A percentile compares a stretch with the other conserved stretches of the same genome.
phyloP scores from a whole-genome alignment of 2,113 vertebrate species.

The Ceuthmochares aereus region DNA sequence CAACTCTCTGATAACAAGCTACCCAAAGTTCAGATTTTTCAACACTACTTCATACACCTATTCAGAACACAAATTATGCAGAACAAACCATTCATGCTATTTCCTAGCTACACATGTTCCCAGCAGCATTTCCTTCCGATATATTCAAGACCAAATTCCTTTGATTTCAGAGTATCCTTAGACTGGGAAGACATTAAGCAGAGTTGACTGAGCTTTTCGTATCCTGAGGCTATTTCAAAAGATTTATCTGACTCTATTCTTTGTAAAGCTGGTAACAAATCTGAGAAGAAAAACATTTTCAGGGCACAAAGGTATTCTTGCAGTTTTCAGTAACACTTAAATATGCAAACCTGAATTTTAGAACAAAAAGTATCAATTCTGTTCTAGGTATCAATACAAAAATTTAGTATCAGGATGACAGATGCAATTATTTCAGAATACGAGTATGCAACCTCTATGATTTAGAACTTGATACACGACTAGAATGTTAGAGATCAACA shows the following conservation, averaged over 20 bases:
- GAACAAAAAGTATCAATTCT: neutral
- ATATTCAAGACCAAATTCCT: neutral
- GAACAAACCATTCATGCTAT: neutral
- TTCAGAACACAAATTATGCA: neutral
- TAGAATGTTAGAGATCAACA: neutral
- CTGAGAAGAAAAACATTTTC: neutral
- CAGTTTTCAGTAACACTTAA: neutral
- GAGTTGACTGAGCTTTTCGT: neutral
- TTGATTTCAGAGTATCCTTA: neutral
- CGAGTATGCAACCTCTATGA: neutral
- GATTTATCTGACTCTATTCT: neutral
- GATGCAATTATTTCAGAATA: neutral
- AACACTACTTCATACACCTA: neutral
- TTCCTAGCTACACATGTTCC: rapidly evolving
- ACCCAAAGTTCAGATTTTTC: neutral
- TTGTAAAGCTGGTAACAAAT: neutral
- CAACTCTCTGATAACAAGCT: neutral
- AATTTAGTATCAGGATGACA: neutral
- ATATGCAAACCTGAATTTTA: neutral
- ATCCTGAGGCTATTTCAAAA: neutral
- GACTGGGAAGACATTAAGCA: neutral
- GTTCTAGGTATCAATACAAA: neutral
- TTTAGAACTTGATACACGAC: neutral
- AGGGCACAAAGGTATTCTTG: neutral
- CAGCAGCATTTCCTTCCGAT: neutral